These are phyloP conservation scores for Sigmodon hispidus DNA, from an alignment of 2,113 vertebrate species.

Conservation along the genomic window DNA sequence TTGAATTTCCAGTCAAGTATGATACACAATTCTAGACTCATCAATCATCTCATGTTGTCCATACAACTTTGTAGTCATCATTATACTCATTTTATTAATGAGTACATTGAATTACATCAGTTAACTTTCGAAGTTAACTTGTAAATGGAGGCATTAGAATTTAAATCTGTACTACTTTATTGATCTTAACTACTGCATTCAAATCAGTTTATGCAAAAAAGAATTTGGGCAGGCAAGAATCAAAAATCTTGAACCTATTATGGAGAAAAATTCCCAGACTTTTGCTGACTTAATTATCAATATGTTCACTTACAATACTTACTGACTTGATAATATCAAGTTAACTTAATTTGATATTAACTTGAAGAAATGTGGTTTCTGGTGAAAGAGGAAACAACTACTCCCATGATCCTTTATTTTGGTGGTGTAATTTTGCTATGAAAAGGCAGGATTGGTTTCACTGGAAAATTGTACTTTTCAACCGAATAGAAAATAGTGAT, in stretches of 20 bases:
- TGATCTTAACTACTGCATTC: not conserved
- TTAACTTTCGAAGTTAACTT: constrained; percentile 14
- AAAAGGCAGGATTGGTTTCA: not conserved
- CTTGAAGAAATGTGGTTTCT: not conserved
- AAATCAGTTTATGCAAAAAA: not conserved
- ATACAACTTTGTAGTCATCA: not conserved
- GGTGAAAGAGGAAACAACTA: not conserved
- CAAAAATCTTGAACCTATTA: not conserved
- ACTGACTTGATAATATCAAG: not conserved
- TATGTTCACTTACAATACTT: not conserved
- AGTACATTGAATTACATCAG: not conserved
- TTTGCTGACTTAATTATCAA: not conserved
- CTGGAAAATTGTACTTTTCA: constrained; percentile 2
- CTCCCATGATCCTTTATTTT: not conserved
- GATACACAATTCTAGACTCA: not conserved
- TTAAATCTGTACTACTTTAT: not conserved
- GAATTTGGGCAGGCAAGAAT: not conserved
- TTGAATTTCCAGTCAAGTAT: not conserved
- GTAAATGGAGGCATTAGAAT: not conserved
- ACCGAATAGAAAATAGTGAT: not conserved
- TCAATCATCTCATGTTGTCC: not conserved
- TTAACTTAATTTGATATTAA: not conserved
- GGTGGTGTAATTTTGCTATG: constrained; percentile 20
- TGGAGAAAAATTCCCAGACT: not conserved
- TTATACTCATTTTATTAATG: not conserved